A percentile compares a stretch with the other conserved stretches of the same genome.
Evolutionary conservation across 2,888 invertebrate genomes (phyloP).

Genomic region (Trissonchulus latispiculum): DNA sequence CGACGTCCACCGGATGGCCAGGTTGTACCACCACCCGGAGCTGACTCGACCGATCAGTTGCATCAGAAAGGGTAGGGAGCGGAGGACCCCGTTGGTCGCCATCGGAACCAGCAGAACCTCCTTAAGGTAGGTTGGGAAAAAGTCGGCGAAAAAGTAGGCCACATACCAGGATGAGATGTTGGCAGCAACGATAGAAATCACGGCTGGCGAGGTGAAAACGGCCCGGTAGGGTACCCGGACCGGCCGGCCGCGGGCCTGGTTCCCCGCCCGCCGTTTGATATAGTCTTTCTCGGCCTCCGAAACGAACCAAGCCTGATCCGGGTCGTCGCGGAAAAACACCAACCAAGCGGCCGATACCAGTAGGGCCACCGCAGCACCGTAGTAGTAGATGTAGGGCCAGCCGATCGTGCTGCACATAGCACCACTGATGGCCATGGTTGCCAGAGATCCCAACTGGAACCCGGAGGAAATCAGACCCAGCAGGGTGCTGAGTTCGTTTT

Average conservation of each 20-base stretch:
- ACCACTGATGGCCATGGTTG: not conserved
- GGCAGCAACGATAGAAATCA: not conserved
- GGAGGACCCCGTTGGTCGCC: not conserved
- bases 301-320: not conserved
- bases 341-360: slow-evolving; percentile 1
- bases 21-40: not conserved
- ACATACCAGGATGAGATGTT: not conserved
- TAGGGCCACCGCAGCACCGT: not conserved
- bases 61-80: not conserved
- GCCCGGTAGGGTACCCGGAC: not conserved
- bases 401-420: not conserved
- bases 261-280: not conserved
- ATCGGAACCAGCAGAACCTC: not conserved
- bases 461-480: not conserved
- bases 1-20: not conserved
- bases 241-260: not conserved
- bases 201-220: slow-evolving; percentile 1
- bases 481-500: not conserved
- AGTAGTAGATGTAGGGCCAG: slow-evolving; percentile 11
- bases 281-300: not conserved
- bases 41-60: not conserved
- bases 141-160: not conserved
- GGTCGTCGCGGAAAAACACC: not conserved
- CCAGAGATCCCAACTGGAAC: not conserved
- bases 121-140: not conserved